Conservation (phyloP, 2,797 vertebrate species). For the Astyanax mexicanus region DNA sequence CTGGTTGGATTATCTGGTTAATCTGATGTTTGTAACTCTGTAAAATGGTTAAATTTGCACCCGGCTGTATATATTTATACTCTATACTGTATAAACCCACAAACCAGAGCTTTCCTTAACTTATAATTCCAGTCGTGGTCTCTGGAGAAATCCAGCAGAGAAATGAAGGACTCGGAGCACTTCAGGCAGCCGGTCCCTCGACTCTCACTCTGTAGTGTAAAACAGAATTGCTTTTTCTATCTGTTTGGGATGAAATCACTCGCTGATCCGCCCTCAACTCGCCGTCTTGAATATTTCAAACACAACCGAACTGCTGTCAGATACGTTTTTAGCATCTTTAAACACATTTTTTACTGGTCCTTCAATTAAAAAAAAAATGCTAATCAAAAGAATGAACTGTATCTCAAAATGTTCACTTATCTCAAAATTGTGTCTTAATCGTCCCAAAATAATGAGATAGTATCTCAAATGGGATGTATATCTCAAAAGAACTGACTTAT, state of each 20-base stretch:
- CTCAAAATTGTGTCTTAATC: no score
- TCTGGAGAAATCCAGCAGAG: background rate
- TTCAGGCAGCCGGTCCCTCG: background rate
- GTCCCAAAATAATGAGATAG: no score
- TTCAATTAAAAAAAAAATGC: background rate
- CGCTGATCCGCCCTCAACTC: no score
- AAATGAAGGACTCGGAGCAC: background rate
- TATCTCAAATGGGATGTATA: no score
- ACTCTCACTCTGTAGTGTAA: background rate
- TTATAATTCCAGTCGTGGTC: background rate
- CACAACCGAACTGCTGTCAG: background rate
- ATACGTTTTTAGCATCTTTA: background rate
- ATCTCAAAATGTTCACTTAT: no score
- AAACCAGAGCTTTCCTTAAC: conserved; percentile 1
- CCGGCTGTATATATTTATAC: no score
- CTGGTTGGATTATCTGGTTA: no score
- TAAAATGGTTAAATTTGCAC: no score
- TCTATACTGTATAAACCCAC: background rate
- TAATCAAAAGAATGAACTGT: background rate
- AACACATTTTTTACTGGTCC: background rate
- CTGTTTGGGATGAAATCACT: background rate
- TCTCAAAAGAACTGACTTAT: no score
- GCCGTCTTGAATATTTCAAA: background rate
- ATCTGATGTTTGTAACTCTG: no score
- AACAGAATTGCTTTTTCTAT: background rate